A percentile compares a stretch with the other conserved stretches of the same genome.
phyloP scores from a whole-genome alignment of 2,888 invertebrate species.

The Amiota communis region DNA sequence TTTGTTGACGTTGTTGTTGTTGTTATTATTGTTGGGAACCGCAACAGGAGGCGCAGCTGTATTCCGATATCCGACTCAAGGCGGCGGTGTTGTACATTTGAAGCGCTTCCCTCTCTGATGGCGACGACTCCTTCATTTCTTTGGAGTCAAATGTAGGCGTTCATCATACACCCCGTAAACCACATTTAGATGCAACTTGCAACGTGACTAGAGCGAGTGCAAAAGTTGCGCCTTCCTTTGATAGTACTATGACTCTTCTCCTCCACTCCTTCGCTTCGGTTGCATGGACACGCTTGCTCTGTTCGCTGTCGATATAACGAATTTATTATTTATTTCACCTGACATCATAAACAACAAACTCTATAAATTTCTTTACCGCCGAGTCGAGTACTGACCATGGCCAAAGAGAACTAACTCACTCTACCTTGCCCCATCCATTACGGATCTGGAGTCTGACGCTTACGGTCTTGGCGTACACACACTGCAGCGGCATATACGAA shows the following conservation, averaged over 20 bases:
- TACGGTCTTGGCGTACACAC: conserved; percentile 4
- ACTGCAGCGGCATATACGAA: not conserved
- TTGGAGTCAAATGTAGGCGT: conserved; percentile 52
- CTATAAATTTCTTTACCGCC: conserved; percentile 69
- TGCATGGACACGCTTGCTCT: conserved; percentile 15
- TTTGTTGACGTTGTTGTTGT: conserved; percentile 48
- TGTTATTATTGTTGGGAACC: conserved; percentile 5
- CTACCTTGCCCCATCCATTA: conserved; percentile 34
- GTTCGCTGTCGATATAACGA: conserved; percentile 64
- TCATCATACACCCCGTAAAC: conserved; percentile 55
- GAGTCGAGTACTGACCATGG: conserved; percentile 23
- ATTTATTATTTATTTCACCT: conserved; percentile 74
- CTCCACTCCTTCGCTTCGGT: not conserved
- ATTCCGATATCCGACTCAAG: conserved; percentile 1
- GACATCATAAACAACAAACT: conserved; percentile 71
- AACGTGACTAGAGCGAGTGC: conserved; percentile 33
- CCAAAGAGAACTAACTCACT: conserved; percentile 1
- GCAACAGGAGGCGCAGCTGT: conserved; percentile 24
- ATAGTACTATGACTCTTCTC: not conserved
- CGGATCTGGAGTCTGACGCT: conserved; percentile 17
- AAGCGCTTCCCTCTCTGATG: conserved; percentile 1
- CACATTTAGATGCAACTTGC: conserved; percentile 24
- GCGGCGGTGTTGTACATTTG: conserved; percentile 12
- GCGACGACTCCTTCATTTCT: not conserved
- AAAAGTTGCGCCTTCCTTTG: conserved; percentile 40